Base-by-base conservation (phyloP, 2,113 vertebrate genomes). In the Lepidothrix coronata region DNA sequence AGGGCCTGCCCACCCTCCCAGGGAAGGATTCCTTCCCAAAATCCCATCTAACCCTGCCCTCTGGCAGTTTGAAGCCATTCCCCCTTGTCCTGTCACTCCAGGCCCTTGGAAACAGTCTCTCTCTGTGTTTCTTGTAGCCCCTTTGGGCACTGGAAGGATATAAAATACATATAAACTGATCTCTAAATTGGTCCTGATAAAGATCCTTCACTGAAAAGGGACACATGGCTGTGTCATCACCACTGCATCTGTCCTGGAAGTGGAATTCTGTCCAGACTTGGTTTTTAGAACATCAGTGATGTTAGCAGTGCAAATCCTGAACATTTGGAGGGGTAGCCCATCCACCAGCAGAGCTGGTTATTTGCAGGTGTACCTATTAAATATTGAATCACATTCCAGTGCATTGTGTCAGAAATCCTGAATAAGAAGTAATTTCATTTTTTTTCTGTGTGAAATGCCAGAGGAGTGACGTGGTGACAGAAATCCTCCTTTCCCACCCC, bases 361-460 rank as follows among this genome's bases (percentile, higher is more conserved):
- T 52, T 63, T 75, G 61, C 8, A 4, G 0, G 0, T n/a, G 23
- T 20, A 52, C 12, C n/a, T 43, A 2, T 54, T 35, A 37, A 68
- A 48, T 33, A 14, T 4, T 66, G 37, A 33, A 14, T 30, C 39
- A 1, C 24, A 3, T 43, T 77, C 63, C 21, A 11, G 1, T 20
- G n/a, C 3, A 0, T 33, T 67, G 5, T n/a, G 19, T 61, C 62
- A 49, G 59, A 73, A 92, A 51, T 33, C 13, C 48, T 67, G 72
- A 49, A 20, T 14, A 15, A 75, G 61, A 61, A 79, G 16, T 59
- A 44, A 46, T 54, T 31, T 3, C 65, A 8, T 48, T 48, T 63
- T 58, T 48, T 0, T 52, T 46, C 21, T 35, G 57, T 52, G 39
- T 51, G 51, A 78, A 44, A 41, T 55, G 71, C n/a, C 54, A 63